These are phyloP conservation scores for Luscinia luscinia DNA, from an alignment of 2,797 vertebrate genomes.

Conservation along the genomic window DNA sequence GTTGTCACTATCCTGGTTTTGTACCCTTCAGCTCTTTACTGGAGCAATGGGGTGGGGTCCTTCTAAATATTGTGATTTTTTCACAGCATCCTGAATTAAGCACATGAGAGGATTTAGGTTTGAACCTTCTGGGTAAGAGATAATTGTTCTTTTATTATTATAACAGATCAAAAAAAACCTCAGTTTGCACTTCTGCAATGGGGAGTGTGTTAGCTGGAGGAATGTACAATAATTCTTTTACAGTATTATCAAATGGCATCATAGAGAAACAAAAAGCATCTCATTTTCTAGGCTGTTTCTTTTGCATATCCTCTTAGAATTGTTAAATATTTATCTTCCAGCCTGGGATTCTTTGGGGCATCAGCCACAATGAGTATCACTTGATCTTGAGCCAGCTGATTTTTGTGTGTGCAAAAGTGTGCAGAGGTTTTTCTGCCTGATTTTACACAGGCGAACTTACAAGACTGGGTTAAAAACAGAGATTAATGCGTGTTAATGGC, in stretches of 20 bases:
- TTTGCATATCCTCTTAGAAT: conserved; percentile 39
- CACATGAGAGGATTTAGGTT: background rate
- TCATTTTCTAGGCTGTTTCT: conserved; percentile 60
- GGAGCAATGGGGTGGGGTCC: background rate
- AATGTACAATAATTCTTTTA: conserved; percentile 45
- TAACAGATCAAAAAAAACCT: conserved; percentile 45
- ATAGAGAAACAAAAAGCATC: conserved; percentile 51
- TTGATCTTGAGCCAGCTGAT: background rate
- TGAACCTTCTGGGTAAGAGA: background rate
- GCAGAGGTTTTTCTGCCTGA: background rate
- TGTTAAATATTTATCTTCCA: conserved; percentile 54
- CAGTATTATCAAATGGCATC: conserved; percentile 57
- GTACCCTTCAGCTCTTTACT: background rate
- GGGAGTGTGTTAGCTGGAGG: conserved; percentile 22
- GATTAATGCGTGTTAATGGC: background rate
- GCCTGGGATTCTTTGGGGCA: conserved; percentile 37
- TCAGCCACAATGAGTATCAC: background rate
- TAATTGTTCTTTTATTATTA: conserved; percentile 50
- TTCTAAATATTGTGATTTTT: background rate
- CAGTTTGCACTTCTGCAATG: conserved; percentile 22
- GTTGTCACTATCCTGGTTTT: background rate
- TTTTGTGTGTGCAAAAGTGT: background rate
- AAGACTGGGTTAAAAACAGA: background rate
- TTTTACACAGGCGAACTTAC: background rate
- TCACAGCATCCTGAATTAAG: background rate